phyloP scores from a whole-genome alignment of 2,888 invertebrate species.

The Andrena dorsata region DNA sequence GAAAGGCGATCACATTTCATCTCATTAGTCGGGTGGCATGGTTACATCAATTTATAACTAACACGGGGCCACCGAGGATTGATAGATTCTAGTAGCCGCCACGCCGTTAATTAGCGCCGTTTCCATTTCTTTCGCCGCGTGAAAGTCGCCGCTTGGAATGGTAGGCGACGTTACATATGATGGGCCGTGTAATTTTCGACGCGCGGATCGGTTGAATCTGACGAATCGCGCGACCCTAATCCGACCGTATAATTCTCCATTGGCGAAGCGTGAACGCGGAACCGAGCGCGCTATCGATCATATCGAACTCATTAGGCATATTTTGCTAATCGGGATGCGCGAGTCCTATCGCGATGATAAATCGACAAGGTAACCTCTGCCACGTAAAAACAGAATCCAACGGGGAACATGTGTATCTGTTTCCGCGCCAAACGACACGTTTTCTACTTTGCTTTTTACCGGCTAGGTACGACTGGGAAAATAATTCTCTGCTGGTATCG shows the following conservation, averaged over 20 bases:
- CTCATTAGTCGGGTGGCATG: constrained; percentile 80
- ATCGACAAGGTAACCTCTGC: constrained; percentile 5
- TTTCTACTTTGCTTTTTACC: neutral
- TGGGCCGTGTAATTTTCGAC: constrained; percentile 49
- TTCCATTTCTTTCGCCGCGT: constrained; percentile 59
- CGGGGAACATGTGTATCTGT: neutral
- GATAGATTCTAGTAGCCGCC: constrained; percentile 52
- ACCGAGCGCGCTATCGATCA: constrained; percentile 49
- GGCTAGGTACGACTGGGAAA: too few species aligned
- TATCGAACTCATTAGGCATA: constrained; percentile 40
- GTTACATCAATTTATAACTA: constrained; percentile 83
- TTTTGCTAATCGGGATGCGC: constrained; percentile 42
- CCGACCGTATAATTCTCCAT: constrained; percentile 24
- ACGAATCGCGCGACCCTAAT: constrained; percentile 13
- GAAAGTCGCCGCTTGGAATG: constrained; percentile 58
- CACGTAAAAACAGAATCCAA: neutral
- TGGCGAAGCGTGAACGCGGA: neutral
- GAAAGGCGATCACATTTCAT: constrained; percentile 84
- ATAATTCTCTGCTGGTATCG: too few species aligned
- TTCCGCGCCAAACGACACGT: neutral
- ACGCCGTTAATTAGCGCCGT: constrained; percentile 68
- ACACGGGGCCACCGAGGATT: constrained; percentile 60
- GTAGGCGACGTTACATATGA: constrained; percentile 11
- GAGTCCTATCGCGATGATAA: constrained; percentile 26
- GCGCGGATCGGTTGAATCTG: constrained; percentile 28